A percentile compares a stretch with the other conserved stretches of the same genome.
Evolutionary conservation across 2,797 vertebrate species (phyloP).

Genomic region (Lutjanus campechanus): DNA sequence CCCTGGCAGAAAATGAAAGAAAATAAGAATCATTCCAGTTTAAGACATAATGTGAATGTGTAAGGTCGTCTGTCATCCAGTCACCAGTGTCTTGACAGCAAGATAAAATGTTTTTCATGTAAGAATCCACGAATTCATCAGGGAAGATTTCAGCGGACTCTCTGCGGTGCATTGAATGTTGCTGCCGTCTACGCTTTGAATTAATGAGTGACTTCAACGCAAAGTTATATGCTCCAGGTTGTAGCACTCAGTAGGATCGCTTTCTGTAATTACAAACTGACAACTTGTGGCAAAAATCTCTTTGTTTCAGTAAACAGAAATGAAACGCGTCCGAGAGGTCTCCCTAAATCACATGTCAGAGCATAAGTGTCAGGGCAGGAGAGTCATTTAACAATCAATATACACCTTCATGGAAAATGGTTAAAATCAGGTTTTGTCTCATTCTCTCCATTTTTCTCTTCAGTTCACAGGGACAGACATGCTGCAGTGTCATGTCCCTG

Average conservation of each 20-base stretch:
- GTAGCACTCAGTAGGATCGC: not conserved
- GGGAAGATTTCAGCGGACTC: not conserved
- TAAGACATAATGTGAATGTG: not conserved
- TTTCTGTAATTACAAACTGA: conserved; percentile 2
- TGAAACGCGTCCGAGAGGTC: conserved; percentile 50
- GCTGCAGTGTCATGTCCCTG: not conserved
- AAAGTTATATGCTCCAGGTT: not conserved
- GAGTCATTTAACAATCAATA: conserved; percentile 37
- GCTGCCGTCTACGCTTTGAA: not conserved
- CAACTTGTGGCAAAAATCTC: not conserved
- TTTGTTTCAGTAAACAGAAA: conserved; percentile 55
- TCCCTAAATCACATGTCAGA: conserved; percentile 80
- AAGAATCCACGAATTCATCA: not conserved
- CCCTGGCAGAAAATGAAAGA: not conserved
- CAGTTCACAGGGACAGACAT: conserved; percentile 39
- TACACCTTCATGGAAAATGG: conserved; percentile 36
- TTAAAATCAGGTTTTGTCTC: conserved; percentile 27
- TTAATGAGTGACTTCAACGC: not conserved
- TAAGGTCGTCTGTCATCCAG: not conserved
- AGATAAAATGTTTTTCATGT: not conserved
- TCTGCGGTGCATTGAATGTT: not conserved
- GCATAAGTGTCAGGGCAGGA: conserved; percentile 68
- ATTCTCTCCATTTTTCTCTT: conserved; percentile 16
- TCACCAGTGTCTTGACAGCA: not conserved
- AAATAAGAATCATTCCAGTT: not conserved